These are phyloP conservation scores for Odontomachus brunneus DNA, from an alignment of 1,140 invertebrate genomes.

Conservation along the genomic window DNA sequence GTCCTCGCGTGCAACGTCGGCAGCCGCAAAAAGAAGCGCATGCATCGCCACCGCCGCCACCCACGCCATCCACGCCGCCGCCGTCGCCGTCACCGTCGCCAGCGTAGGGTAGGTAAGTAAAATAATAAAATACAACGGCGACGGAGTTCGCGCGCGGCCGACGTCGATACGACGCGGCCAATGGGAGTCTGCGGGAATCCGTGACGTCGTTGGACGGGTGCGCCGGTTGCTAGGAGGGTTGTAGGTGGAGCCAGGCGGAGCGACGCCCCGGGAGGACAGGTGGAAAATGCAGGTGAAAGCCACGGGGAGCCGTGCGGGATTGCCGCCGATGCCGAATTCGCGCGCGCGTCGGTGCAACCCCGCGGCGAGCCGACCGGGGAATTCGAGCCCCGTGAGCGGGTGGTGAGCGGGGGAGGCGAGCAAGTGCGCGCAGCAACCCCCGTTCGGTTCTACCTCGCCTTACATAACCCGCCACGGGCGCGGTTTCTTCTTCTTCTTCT, in stretches of 20 bases:
- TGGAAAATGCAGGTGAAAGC: slow-evolving; percentile 80
- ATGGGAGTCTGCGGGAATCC: slow-evolving; percentile 71
- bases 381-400: slow-evolving; percentile 31
- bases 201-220: slow-evolving; percentile 79
- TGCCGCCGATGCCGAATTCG: slow-evolving; percentile 71
- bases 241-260: slow-evolving; percentile 78
- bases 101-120: slow-evolving; percentile 75
- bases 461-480: not conserved
- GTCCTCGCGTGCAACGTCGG: slow-evolving; percentile 48
- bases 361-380: slow-evolving; percentile 22
- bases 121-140: slow-evolving; percentile 80
- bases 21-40: slow-evolving; percentile 50
- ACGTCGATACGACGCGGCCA: slow-evolving; percentile 78
- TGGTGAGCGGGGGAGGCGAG: too few species aligned
- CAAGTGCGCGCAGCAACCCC: not conserved
- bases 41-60: slow-evolving; percentile 61
- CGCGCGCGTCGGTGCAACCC: slow-evolving; percentile 52
- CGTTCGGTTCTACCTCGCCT: slow-evolving; percentile 1
- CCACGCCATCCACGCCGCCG: not conserved
- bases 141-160: slow-evolving; percentile 63
- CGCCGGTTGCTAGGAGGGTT: slow-evolving; percentile 77
- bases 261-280: slow-evolving; percentile 78
- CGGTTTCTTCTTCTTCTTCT: not conserved
- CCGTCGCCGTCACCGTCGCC: not conserved
- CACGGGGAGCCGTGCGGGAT: slow-evolving; percentile 51